phyloP scores from a whole-genome alignment of 2,888 invertebrate species.

The Drosophila maculinotata region DNA sequence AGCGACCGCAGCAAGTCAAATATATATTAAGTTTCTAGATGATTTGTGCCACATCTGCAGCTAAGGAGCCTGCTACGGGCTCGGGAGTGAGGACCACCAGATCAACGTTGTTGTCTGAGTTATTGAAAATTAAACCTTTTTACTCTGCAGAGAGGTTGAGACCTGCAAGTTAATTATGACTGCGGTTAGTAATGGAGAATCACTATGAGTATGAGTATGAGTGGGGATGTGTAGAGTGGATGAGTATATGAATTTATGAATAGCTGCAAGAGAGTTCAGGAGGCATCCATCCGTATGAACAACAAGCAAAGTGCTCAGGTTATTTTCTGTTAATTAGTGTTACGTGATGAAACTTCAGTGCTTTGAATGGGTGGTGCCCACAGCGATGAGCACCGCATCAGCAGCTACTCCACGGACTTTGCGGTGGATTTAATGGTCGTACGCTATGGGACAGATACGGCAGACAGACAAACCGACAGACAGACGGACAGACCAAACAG shows the following conservation, averaged over 20 bases:
- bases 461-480: slow-evolving; percentile 8
- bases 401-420: slow-evolving; percentile 23
- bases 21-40: slow-evolving; percentile 39
- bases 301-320: slow-evolving; percentile 75
- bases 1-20: slow-evolving; percentile 49
- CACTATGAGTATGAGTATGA: slow-evolving; percentile 7
- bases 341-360: slow-evolving; percentile 73
- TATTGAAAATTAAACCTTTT: slow-evolving; percentile 73
- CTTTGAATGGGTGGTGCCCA: slow-evolving; percentile 64
- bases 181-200: slow-evolving; percentile 58
- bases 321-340: slow-evolving; percentile 78
- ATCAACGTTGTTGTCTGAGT: slow-evolving; percentile 60
- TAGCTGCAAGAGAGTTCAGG: slow-evolving; percentile 49
- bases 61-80: slow-evolving; percentile 2
- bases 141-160: slow-evolving; percentile 38
- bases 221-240: slow-evolving; percentile 3
- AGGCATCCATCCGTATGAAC: slow-evolving; percentile 21
- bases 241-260: slow-evolving; percentile 22
- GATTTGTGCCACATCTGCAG: slow-evolving; percentile 40
- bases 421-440: slow-evolving; percentile 51
- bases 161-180: slow-evolving; percentile 76
- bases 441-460: slow-evolving; percentile 17
- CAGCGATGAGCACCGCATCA: slow-evolving; percentile 22
- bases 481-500: slow-evolving; percentile 11
- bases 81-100: slow-evolving; percentile 35